phyloP scores from a whole-genome alignment of 2,113 vertebrate genomes.

The Silurus glanis region DNA sequence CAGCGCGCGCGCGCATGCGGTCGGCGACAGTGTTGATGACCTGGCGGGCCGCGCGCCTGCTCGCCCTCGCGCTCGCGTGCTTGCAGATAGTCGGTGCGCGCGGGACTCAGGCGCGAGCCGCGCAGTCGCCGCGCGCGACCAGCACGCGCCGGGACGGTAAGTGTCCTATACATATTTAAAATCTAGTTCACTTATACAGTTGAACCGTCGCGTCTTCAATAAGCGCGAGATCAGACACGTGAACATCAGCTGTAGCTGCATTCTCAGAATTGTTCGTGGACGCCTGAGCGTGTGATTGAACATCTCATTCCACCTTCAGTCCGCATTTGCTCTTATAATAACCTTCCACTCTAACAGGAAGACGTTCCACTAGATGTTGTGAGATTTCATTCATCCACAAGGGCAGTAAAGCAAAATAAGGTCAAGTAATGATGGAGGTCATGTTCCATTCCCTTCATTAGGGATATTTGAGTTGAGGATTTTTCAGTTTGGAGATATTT shows the following conservation, averaged over 20 bases:
- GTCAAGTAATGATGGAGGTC: too few relatives aligned
- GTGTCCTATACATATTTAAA: neutral
- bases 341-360: too few relatives aligned
- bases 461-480: neutral
- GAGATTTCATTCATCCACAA: too few relatives aligned
- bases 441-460: neutral
- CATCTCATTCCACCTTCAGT: too few relatives aligned
- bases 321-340: too few relatives aligned
- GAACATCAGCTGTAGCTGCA: neutral
- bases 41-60: slow-evolving; percentile 36
- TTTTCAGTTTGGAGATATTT: neutral
- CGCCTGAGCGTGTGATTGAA: too few relatives aligned
- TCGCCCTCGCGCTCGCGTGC: slow-evolving; percentile 31
- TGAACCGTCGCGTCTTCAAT: too few relatives aligned
- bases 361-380: too few relatives aligned
- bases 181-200: too few relatives aligned
- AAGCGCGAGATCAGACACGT: neutral
- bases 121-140: slow-evolving; percentile 20
- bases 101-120: slow-evolving; percentile 41
- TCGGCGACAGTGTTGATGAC: neutral
- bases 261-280: too few relatives aligned
- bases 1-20: slow-evolving; percentile 6
- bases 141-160: slow-evolving; percentile 42
- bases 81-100: neutral
- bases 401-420: too few relatives aligned